phyloP scores from a whole-genome alignment of 2,113 vertebrate genomes.

The Pluvianellus socialis region DNA sequence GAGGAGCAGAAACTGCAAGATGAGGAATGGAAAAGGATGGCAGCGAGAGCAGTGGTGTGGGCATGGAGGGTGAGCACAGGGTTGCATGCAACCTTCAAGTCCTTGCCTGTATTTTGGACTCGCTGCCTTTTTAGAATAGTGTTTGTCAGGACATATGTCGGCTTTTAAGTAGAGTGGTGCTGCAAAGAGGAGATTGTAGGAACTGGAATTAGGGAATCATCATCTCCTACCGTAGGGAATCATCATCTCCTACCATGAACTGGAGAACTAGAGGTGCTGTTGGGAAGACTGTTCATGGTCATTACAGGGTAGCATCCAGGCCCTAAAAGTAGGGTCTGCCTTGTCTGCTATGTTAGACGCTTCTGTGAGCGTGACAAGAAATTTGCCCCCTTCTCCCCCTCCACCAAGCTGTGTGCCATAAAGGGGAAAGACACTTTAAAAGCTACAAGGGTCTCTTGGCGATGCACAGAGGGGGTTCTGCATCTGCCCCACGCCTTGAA shows the following conservation, averaged over 20 bases:
- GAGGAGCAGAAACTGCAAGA: background rate
- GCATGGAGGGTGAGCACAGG: background rate
- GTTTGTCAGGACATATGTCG: background rate
- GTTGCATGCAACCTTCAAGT: background rate
- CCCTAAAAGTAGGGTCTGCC: background rate
- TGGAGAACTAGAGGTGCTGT: background rate
- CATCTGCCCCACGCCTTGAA: slow-evolving; percentile 26
- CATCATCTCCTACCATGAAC: background rate
- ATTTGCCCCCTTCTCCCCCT: background rate
- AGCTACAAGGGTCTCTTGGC: slow-evolving; percentile 11
- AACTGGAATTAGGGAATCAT: background rate
- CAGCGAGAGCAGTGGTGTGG: background rate
- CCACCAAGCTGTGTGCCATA: background rate
- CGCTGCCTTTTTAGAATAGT: background rate
- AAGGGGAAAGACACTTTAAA: slow-evolving; percentile 7
- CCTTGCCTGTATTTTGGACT: background rate
- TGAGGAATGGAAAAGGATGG: background rate
- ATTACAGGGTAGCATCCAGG: background rate
- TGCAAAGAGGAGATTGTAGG: background rate
- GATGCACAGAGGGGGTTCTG: slow-evolving; percentile 7
- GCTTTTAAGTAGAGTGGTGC: background rate
- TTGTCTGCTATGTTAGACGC: accelerated
- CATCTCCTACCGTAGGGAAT: background rate
- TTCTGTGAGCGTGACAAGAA: background rate
- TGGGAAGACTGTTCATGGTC: background rate